Evolutionary conservation across 2,113 vertebrate genomes (phyloP).

Genomic region (Lamprologus sp.): DNA sequence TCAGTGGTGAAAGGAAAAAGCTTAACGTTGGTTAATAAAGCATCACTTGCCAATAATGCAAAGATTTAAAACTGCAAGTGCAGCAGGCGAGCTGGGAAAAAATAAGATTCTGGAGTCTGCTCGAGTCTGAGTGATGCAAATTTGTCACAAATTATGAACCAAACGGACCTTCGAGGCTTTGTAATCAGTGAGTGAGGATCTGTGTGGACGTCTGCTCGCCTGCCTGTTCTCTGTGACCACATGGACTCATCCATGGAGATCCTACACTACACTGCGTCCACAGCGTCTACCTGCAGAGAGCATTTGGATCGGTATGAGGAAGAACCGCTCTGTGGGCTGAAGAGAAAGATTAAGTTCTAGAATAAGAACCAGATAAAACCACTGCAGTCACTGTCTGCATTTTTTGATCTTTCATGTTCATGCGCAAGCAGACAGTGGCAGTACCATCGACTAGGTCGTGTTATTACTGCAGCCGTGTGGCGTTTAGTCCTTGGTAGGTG

Average conservation of each 20-base stretch:
- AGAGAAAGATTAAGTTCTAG: background rate
- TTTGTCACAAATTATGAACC: background rate
- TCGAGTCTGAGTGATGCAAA: background rate
- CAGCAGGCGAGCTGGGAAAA: background rate
- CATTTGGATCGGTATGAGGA: background rate
- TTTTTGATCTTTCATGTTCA: background rate
- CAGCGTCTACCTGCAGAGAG: background rate
- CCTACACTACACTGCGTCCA: background rate
- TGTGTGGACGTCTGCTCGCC: background rate
- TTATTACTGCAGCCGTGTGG: background rate
- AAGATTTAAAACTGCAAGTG: background rate
- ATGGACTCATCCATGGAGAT: background rate
- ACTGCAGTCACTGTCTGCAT: background rate
- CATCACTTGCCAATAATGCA: background rate
- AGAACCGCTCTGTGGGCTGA: background rate
- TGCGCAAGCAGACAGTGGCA: accelerated
- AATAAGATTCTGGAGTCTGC: accelerated
- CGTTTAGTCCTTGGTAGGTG: background rate
- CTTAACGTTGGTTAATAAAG: background rate
- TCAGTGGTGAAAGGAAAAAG: background rate
- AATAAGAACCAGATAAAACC: background rate
- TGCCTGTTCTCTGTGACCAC: background rate
- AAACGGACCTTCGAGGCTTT: accelerated
- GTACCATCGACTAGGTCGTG: accelerated
- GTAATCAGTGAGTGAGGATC: accelerated